Evolutionary conservation across 2,113 vertebrate genomes (phyloP).

Genomic region (Empidonax alnorum): DNA sequence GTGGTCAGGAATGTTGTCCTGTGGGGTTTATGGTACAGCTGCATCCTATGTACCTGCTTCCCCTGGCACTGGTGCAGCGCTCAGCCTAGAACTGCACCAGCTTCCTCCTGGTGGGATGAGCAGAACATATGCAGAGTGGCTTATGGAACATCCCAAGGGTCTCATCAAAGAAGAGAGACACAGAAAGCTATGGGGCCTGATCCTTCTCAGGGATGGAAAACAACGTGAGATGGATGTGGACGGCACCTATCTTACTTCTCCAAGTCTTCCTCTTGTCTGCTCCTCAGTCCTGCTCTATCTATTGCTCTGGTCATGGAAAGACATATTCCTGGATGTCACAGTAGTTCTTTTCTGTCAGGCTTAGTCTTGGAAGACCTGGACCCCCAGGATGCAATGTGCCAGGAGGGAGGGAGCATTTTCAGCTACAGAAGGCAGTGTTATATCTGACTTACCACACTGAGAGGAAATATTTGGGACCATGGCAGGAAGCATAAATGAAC

Average conservation of each 20-base stretch:
- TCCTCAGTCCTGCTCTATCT: neutral
- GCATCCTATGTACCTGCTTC: neutral
- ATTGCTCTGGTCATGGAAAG: neutral
- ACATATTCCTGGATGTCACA: neutral
- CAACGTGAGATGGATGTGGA: neutral
- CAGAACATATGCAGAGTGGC: neutral
- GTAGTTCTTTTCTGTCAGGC: neutral
- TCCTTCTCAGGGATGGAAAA: neutral
- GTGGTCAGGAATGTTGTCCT: neutral
- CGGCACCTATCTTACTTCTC: neutral
- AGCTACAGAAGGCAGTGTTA: neutral
- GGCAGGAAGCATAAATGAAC: neutral
- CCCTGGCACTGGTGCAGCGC: neutral
- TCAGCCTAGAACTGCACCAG: neutral
- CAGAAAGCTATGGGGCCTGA: accelerated
- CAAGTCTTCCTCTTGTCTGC: neutral
- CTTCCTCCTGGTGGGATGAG: accelerated
- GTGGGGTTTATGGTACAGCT: neutral
- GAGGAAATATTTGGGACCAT: neutral
- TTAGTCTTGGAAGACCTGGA: neutral
- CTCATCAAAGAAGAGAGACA: neutral
- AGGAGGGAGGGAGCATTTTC: neutral
- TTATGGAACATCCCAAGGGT: neutral
- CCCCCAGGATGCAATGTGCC: neutral
- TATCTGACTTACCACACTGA: neutral